A percentile compares a stretch with the other conserved stretches of the same genome.
These are phyloP conservation scores for Temnothorax longispinosus DNA, from an alignment of 1,140 invertebrate genomes.

Conservation along the genomic window DNA sequence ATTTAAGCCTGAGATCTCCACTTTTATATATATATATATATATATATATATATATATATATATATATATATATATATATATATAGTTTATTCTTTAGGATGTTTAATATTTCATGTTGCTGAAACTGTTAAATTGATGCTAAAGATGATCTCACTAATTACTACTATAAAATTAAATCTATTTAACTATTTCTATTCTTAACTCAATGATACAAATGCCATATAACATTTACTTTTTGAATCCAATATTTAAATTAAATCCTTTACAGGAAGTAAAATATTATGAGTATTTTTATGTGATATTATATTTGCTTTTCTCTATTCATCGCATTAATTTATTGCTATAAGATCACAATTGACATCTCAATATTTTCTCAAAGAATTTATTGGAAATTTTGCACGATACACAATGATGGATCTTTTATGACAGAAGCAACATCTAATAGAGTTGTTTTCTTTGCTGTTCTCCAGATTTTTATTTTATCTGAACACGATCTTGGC, in stretches of 20 bases:
- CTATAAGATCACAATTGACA: neutral
- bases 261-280: neutral
- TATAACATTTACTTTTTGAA: neutral
- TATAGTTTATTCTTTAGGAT: neutral
- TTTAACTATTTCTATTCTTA: neutral
- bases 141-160: neutral
- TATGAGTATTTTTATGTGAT: neutral
- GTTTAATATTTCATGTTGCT: neutral
- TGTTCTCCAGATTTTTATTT: constrained; percentile 63
- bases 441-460: constrained; percentile 65
- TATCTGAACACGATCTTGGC: constrained; percentile 75
- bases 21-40: neutral
- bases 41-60: no score
- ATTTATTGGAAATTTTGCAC: neutral
- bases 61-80: no score
- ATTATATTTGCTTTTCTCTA: neutral
- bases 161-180: neutral
- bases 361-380: neutral
- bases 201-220: neutral
- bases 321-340: neutral
- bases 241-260: neutral
- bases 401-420: neutral
- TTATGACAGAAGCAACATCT: constrained; percentile 29
- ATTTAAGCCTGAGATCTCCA: neutral
- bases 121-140: neutral